Percentiles rank a stretch among this genome's conserved stretches.
These are phyloP conservation scores for Clarias fuscus DNA, from an alignment of 2,797 vertebrate genomes.

Conservation along the genomic window DNA sequence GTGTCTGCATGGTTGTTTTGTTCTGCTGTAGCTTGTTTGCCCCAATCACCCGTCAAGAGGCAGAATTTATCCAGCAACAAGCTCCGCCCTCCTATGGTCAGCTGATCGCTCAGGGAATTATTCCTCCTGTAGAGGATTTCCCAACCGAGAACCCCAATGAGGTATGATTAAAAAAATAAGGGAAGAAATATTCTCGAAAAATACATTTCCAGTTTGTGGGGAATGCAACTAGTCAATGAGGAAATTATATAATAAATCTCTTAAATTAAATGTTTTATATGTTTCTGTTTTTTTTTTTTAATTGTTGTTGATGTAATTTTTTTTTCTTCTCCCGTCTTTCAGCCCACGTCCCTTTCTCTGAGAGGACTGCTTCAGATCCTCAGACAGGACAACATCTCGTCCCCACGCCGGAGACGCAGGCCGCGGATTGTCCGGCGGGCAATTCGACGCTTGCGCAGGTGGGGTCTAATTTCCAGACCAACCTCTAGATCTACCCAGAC, in stretches of 20 bases:
- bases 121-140: conserved; percentile 91
- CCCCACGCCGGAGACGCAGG: conserved; percentile 73
- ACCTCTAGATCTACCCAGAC: conserved; percentile 67
- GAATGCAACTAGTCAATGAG: neutral
- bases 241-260: neutral
- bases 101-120: conserved; percentile 88
- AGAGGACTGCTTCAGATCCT: conserved; percentile 81
- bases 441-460: conserved; percentile 76
- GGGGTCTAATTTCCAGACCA: conserved; percentile 75
- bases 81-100: conserved; percentile 92
- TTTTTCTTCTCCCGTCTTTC: neutral
- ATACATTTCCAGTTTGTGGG: neutral
- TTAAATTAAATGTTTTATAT: neutral
- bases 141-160: conserved; percentile 88
- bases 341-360: conserved; percentile 77
- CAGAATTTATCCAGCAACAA: conserved; percentile 87
- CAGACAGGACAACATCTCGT: conserved; percentile 72
- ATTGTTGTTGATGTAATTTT: neutral
- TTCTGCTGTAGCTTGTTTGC: conserved; percentile 79
- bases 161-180: conserved; percentile 65
- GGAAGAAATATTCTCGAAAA: neutral
- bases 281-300: too few species aligned
- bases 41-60: conserved; percentile 85
- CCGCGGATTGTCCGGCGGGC: conserved; percentile 76
- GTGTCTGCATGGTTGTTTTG: neutral